These are phyloP conservation scores for Gopherus flavomarginatus DNA, from an alignment of 2,113 vertebrate genomes.

Conservation along the genomic window DNA sequence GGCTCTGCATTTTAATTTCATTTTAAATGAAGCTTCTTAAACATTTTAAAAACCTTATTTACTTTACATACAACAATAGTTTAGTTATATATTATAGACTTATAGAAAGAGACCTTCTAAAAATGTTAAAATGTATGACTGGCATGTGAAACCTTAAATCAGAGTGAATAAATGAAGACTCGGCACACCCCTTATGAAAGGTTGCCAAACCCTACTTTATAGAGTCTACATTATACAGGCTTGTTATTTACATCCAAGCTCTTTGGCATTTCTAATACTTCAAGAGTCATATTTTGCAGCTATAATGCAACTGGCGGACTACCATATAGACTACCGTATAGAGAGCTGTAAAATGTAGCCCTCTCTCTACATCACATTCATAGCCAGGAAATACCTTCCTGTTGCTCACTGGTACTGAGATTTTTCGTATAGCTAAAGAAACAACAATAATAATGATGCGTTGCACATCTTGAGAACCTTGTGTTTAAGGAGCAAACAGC, in stretches of 20 bases:
- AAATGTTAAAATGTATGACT: too few species aligned
- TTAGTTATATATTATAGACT: too few species aligned
- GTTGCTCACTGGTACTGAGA: not conserved
- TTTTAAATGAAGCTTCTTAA: too few species aligned
- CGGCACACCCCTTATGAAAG: too few species aligned
- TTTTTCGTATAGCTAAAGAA: conserved; percentile 44
- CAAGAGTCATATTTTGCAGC: conserved; percentile 34
- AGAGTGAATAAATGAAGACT: too few species aligned
- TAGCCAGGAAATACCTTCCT: not conserved
- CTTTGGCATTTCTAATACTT: not conserved
- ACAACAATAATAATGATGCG: not conserved
- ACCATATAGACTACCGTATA: conserved; percentile 14
- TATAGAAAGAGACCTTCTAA: too few species aligned
- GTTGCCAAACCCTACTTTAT: not conserved
- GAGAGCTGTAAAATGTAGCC: not conserved
- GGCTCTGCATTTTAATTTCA: too few species aligned
- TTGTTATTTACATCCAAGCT: conserved; percentile 47
- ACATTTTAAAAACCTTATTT: too few species aligned
- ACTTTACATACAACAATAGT: too few species aligned
- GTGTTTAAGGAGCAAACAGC: not conserved
- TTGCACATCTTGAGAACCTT: conserved; percentile 22
- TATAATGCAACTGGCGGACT: conserved; percentile 26
- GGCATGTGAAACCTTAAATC: too few species aligned
- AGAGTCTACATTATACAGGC: not conserved
- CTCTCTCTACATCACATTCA: conserved; percentile 19